Percentiles rank a stretch among this genome's conserved stretches.
These are phyloP conservation scores for Erebia epiphron DNA, from an alignment of 2,888 invertebrate species.

Conservation along the genomic window DNA sequence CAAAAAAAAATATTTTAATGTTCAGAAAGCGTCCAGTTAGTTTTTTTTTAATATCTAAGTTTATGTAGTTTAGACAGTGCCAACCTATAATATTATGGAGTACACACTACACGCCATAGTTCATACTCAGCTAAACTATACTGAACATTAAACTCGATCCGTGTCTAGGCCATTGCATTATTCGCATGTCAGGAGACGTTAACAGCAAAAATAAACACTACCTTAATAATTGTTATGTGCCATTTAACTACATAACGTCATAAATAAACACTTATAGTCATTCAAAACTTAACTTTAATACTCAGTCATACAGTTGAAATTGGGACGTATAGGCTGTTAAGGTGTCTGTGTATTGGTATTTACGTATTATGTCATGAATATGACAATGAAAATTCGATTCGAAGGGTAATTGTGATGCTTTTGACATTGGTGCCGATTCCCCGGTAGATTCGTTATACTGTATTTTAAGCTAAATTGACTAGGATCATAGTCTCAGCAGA, in stretches of 20 bases:
- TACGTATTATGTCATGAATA: slow-evolving; percentile 22
- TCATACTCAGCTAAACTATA: background rate
- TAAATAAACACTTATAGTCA: background rate
- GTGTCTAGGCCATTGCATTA: slow-evolving; percentile 35
- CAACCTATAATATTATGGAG: background rate
- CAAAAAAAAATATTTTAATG: too few relatives aligned
- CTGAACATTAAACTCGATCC: slow-evolving; percentile 28
- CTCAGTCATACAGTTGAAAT: background rate
- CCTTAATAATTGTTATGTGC: slow-evolving; percentile 28
- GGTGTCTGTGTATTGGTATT: background rate
- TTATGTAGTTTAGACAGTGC: background rate
- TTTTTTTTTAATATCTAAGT: too few relatives aligned
- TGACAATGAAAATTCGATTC: slow-evolving; percentile 23
- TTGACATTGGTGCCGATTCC: slow-evolving; percentile 18
- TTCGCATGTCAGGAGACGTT: slow-evolving; percentile 32
- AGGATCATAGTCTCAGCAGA: too few relatives aligned
- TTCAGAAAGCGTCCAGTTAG: too few relatives aligned
- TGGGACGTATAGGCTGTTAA: background rate
- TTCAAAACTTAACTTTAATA: background rate
- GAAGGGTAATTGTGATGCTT: slow-evolving; percentile 17
- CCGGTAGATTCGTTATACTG: background rate
- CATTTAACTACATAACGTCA: slow-evolving; percentile 10
- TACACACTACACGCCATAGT: background rate
- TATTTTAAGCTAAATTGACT: too few relatives aligned
- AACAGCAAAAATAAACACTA: slow-evolving; percentile 35